Base-by-base conservation (phyloP, 2,888 invertebrate species). In the Agriotes lineatus region DNA sequence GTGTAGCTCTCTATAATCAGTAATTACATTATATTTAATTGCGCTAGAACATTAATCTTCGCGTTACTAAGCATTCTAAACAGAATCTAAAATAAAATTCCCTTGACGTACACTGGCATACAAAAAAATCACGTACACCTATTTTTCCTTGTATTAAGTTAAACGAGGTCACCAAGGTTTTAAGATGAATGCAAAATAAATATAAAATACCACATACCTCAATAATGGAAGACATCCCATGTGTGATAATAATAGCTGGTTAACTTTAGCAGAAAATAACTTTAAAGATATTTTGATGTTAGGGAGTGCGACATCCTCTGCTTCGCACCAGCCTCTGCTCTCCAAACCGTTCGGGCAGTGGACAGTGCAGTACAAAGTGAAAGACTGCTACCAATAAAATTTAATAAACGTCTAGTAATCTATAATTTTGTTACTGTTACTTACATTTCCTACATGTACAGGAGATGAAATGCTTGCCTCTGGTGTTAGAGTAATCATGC, bases 151-250 rank as follows among this genome's bases (percentile, higher is more conserved):
- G n/a, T n/a, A n/a, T n/a, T n/a, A n/a, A n/a, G n/a, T n/a, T n/a
- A n/a, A n/a, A n/a, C n/a, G n/a, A n/a, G n/a, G n/a, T n/a, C n/a
- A n/a, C n/a, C n/a, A n/a, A n/a, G n/a, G n/a, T n/a, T n/a, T n/a
- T n/a, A n/a, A n/a, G n/a, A n/a, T n/a, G n/a, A n/a, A n/a, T n/a
- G n/a, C n/a, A n/a, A n/a, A n/a, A n/a, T n/a, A n/a, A n/a, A n/a
- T n/a, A n/a, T n/a, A n/a, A n/a, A n/a, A n/a, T n/a, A n/a, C n/a
- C n/a, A n/a, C n/a, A n/a, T 80, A 94, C 94, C 94, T 95, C 76
- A 93, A 88, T 66, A 96, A 83, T 0, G 95, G 94, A 81, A 96
- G 83, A 67, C 88, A 88, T 33, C 95, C 95, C 77, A 90, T 89
- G 81, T 96, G 96, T 16, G 89, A 87, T 70, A 90, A 88, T 68